Evolutionary conservation across 2,113 vertebrate genomes (phyloP).

Genomic region (Apus apus): DNA sequence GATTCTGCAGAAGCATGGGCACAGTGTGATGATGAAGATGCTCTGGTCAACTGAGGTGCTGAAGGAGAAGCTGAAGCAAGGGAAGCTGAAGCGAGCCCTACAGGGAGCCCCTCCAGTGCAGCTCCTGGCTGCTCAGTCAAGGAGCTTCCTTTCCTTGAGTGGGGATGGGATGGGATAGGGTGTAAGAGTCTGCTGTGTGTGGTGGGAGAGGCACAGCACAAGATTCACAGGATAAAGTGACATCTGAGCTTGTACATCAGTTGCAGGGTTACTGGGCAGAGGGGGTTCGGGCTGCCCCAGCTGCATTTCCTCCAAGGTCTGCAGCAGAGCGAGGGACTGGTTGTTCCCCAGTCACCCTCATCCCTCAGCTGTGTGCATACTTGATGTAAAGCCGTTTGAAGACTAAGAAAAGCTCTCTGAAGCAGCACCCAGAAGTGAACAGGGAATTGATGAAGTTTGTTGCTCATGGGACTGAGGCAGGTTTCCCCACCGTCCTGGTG

Average conservation of each 20-base stretch:
- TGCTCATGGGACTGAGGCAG: not conserved
- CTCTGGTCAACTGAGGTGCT: not conserved
- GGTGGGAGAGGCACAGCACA: fast-evolving
- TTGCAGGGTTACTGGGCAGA: not conserved
- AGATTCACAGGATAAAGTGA: not conserved
- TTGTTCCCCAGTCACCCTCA: not conserved
- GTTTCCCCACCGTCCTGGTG: not conserved
- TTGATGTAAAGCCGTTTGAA: not conserved
- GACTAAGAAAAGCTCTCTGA: not conserved
- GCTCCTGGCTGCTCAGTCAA: not conserved
- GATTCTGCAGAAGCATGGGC: fast-evolving
- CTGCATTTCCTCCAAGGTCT: not conserved
- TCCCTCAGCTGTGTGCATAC: not conserved
- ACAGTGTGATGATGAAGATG: not conserved
- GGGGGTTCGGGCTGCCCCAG: too few relatives aligned
- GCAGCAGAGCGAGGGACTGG: fast-evolving
- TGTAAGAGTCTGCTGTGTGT: fast-evolving
- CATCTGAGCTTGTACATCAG: not conserved
- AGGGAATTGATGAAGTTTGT: not conserved
- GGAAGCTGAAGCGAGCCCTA: not conserved
- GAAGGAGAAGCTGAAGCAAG: not conserved
- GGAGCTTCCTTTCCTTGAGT: not conserved
- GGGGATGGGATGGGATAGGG: not conserved
- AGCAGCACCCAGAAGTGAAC: not conserved
- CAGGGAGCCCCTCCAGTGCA: fast-evolving